Base-by-base conservation (phyloP, 92 coral and sea anemone species). In the Actinostola sp. region DNA sequence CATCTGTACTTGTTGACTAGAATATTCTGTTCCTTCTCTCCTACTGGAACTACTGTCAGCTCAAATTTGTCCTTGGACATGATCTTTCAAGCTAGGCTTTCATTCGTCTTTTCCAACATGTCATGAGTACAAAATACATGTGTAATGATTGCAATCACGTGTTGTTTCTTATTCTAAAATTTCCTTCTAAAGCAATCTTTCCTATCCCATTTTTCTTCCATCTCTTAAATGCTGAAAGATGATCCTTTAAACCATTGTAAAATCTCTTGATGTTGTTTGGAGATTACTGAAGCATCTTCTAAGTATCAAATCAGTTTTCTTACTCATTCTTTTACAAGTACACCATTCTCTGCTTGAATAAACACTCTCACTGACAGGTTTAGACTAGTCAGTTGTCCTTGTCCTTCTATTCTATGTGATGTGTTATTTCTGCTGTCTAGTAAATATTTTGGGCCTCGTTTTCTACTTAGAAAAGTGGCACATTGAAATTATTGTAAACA, bases 101-200 rank as follows among this genome's bases (percentile, higher is more conserved):
- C 31, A 48, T 75, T 8, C 54, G 35, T 35, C 52, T 63, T 61
- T 75, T 63, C 58, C 31, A 75, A 50, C 3, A 50, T 62, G 73
- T 50, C 72, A 50, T 34, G 33, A 3, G 34, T 17, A 36, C 62
- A 46, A 36, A 36, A 36, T 36, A 11, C 11, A 36, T 36, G 4
- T 36, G n/a, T n/a, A n/a, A 25, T 57, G 63, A 57, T 57, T 57
- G 63, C 11, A 13, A 57, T 57, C 63, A 26, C 27, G 19, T 48
- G 54, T 53, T 53, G 20, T 53, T 2, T 4, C 27, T 53, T 25
- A 53, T 16, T 9, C 27, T 10, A 5, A 25, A 20, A 53, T 53
- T 25, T 53, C 59, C 28, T 26, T 17, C 39, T 57, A 1, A 30
- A 57, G 19, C 17, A 57, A 9, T 57, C 27, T 29, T 27, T 29